Conservation (phyloP, 2,888 invertebrate species). For the Drosophila mulleri region DNA sequence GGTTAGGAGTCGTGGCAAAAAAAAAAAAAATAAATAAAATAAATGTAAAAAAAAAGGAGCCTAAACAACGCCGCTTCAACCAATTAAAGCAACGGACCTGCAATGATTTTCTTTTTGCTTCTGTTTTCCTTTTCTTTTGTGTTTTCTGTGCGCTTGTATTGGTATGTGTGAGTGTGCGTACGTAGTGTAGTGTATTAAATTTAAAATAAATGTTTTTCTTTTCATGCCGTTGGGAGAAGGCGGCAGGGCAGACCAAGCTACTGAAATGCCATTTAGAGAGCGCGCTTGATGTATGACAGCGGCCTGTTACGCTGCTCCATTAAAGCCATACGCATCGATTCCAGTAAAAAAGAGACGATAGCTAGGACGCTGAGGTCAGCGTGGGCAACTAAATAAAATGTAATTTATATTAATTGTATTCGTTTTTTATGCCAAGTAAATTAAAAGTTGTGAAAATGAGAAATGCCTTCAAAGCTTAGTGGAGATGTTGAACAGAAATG, state of each 20-base stretch:
- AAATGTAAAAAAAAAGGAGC: slow-evolving; percentile 6
- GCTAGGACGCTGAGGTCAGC: background rate
- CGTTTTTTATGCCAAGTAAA: background rate
- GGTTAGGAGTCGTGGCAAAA: slow-evolving; percentile 17
- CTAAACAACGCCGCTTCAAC: slow-evolving; percentile 48
- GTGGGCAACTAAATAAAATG: slow-evolving; percentile 44
- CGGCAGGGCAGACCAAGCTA: slow-evolving; percentile 42
- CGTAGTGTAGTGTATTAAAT: slow-evolving; percentile 66
- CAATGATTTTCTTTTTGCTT: slow-evolving; percentile 26
- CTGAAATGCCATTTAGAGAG: slow-evolving; percentile 68
- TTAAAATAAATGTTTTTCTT: slow-evolving; percentile 74
- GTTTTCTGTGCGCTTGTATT: slow-evolving; percentile 30
- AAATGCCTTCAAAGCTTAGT: background rate
- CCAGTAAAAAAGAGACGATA: background rate
- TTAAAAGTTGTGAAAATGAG: slow-evolving; percentile 20
- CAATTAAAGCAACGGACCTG: slow-evolving; percentile 65
- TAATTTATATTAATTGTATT: slow-evolving; percentile 61
- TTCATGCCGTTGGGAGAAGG: slow-evolving; percentile 35
- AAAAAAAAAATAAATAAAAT: background rate
- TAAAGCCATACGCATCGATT: slow-evolving; percentile 48
- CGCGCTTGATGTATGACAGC: slow-evolving; percentile 65
- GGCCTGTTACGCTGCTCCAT: slow-evolving; percentile 36
- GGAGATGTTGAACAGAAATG: background rate
- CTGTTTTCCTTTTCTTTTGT: slow-evolving; percentile 30
- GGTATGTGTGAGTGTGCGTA: slow-evolving; percentile 26